phyloP scores from a whole-genome alignment of 2,888 invertebrate genomes.

The Cephus spinipes region DNA sequence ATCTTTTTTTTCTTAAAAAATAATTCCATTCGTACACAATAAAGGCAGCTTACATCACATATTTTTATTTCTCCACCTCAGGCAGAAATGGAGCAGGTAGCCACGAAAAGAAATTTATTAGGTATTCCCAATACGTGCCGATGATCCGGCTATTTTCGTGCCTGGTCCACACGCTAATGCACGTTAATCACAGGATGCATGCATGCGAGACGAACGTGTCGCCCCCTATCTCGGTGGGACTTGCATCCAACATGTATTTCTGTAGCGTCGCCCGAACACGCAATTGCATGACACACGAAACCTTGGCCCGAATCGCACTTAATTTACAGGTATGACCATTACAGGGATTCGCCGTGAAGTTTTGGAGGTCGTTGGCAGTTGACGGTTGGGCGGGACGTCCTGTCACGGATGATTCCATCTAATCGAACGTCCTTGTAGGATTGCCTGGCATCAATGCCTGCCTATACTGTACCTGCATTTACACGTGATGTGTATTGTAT shows the following conservation, averaged over 20 bases:
- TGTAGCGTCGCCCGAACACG: constrained; percentile 34
- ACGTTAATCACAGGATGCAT: not conserved
- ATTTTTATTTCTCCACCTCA: not conserved
- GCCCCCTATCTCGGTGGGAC: not conserved
- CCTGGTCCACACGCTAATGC: not conserved
- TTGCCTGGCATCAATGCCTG: not conserved
- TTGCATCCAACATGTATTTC: constrained; percentile 31
- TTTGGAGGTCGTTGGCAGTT: not conserved
- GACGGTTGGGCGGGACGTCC: too few species aligned
- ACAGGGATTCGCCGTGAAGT: not conserved
- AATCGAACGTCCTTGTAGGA: not conserved
- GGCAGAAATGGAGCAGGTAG: not conserved
- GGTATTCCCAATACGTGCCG: not conserved
- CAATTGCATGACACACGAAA: constrained; percentile 38
- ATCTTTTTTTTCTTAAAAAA: not conserved
- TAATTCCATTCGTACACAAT: not conserved
- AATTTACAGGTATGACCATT: not conserved
- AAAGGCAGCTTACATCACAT: not conserved
- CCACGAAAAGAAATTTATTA: not conserved
- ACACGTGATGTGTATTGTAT: not conserved
- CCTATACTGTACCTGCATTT: not conserved
- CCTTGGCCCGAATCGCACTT: constrained; percentile 51
- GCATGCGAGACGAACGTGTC: not conserved
- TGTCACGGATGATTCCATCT: not conserved
- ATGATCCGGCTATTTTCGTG: not conserved